These are phyloP conservation scores for Scaptomyza graminum DNA, from an alignment of 1,140 invertebrate species.

Conservation along the genomic window DNA sequence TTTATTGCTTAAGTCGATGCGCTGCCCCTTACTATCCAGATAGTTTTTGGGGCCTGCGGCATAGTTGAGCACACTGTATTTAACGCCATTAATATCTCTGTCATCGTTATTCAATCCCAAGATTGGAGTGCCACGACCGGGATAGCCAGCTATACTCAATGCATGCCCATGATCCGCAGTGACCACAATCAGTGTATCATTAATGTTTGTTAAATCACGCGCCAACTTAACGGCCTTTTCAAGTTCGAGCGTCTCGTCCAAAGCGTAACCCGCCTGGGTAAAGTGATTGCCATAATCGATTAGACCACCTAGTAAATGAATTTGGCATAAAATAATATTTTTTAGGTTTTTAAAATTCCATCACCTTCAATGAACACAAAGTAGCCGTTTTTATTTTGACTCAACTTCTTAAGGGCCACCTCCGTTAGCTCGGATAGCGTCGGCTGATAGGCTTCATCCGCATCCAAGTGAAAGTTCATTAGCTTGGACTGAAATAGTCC, in stretches of 20 bases:
- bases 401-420: slow-evolving; percentile 87
- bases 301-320: slow-evolving; percentile 83
- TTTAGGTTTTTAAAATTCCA: not conserved
- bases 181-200: slow-evolving; percentile 88
- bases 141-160: slow-evolving; percentile 86
- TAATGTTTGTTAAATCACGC: slow-evolving; percentile 83
- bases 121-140: slow-evolving; percentile 86
- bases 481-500: slow-evolving; percentile 85
- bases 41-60: slow-evolving; percentile 88
- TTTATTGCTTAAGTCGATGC: slow-evolving; percentile 51
- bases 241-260: slow-evolving; percentile 87
- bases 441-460: slow-evolving; percentile 85
- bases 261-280: slow-evolving; percentile 84
- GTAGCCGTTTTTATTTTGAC: slow-evolving; percentile 88
- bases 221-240: slow-evolving; percentile 86
- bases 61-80: slow-evolving; percentile 90
- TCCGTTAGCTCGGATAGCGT: slow-evolving; percentile 91
- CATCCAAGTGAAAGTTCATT: slow-evolving; percentile 85
- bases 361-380: slow-evolving; percentile 88
- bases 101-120: slow-evolving; percentile 83
- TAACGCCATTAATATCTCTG: slow-evolving; percentile 86
- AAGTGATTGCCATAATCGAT: slow-evolving; percentile 88
- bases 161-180: slow-evolving; percentile 89
- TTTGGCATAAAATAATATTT: not conserved
- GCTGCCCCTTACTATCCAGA: slow-evolving; percentile 50